phyloP scores from a whole-genome alignment of 2,113 vertebrate genomes.

The Cisticola juncidis region DNA sequence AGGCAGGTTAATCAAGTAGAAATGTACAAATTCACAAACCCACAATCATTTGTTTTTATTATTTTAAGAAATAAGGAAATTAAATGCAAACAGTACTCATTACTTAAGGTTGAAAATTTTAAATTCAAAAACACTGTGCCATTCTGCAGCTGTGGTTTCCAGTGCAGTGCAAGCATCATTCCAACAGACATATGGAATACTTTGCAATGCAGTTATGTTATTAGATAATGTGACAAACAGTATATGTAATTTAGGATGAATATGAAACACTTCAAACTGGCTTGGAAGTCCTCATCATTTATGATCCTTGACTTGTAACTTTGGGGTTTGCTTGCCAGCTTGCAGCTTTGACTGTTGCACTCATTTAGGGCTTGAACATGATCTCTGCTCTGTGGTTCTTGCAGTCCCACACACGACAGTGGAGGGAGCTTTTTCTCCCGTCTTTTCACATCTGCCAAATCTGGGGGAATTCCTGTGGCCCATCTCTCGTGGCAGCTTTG shows the following conservation, averaged over 20 bases:
- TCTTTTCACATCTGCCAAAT: background rate
- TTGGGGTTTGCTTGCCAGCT: background rate
- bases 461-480: background rate
- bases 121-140: background rate
- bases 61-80: conserved; percentile 10
- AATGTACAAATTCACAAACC: background rate
- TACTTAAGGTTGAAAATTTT: conserved; percentile 8
- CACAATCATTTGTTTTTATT: background rate
- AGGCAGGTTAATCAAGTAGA: conserved; percentile 18
- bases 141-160: conserved; percentile 7
- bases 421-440: background rate
- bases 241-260: background rate
- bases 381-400: background rate
- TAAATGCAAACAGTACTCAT: background rate
- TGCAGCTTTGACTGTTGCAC: background rate
- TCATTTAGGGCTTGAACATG: background rate
- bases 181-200: background rate
- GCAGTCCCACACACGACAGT: fast-evolving
- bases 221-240: background rate
- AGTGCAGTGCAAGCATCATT: background rate
- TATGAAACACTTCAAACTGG: background rate
- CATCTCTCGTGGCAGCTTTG: background rate
- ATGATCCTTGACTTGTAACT: background rate
- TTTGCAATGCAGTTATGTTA: background rate
- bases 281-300: background rate